Conservation (phyloP, 2,888 invertebrate species). For the Eubasilissa splendida region DNA sequence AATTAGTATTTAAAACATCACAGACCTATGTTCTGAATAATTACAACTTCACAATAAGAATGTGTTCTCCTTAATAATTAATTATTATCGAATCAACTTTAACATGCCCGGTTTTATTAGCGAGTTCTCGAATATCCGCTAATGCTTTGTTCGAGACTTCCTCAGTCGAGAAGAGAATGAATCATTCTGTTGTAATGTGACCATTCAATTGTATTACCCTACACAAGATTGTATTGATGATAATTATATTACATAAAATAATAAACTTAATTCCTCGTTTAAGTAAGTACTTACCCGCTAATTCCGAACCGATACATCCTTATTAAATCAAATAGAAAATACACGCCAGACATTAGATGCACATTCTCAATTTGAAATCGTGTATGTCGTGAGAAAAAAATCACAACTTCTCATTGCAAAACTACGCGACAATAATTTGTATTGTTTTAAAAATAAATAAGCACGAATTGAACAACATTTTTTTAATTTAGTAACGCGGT, state of each 20-base stretch:
- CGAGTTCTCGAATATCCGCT: too few relatives aligned
- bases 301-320: neutral
- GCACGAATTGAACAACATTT: too few relatives aligned
- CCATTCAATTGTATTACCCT: neutral
- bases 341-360: neutral
- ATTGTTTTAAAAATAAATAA: neutral
- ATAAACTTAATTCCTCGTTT: neutral
- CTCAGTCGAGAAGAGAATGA: neutral
- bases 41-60: too few relatives aligned
- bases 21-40: too few relatives aligned
- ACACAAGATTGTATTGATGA: neutral
- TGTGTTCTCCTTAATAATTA: too few relatives aligned
- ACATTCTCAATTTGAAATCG: constrained; percentile 25
- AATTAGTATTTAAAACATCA: too few relatives aligned
- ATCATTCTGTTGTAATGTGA: neutral
- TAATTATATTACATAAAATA: neutral
- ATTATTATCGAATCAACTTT: too few relatives aligned
- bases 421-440: constrained; percentile 4
- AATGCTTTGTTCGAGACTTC: too few relatives aligned
- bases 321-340: constrained; percentile 3
- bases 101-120: too few relatives aligned
- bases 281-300: neutral
- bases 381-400: constrained; percentile 21
- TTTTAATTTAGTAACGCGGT: too few relatives aligned
- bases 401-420: constrained; percentile 11